These are phyloP conservation scores for Lichenostomus cassidix DNA, from an alignment of 2,113 vertebrate species.

Conservation along the genomic window DNA sequence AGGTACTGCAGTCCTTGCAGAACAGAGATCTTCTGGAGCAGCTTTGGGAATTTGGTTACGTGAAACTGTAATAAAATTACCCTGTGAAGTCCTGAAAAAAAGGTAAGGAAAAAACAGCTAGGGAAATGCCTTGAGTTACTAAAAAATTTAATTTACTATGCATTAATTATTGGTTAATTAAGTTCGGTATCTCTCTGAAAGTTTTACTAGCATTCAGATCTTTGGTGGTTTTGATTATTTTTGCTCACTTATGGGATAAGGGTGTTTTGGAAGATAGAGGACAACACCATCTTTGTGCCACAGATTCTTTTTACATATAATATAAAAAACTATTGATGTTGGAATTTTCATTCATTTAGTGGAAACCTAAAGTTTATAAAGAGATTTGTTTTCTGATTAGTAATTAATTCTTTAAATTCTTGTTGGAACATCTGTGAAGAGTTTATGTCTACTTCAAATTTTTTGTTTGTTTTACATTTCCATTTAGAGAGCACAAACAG, in stretches of 20 bases:
- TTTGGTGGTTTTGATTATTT: background rate
- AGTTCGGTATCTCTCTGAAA: background rate
- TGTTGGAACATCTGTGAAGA: background rate
- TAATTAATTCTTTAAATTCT: background rate
- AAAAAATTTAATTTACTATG: constrained; percentile 36
- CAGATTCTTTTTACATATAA: background rate
- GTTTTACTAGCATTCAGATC: background rate
- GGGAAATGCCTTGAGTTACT: constrained; percentile 38
- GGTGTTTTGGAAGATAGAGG: background rate
- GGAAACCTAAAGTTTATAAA: background rate
- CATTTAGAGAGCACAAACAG: background rate
- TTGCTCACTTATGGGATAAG: background rate
- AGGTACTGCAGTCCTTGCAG: background rate
- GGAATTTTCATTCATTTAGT: background rate
- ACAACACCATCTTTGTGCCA: background rate
- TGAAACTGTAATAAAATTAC: constrained; percentile 19
- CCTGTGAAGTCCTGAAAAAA: constrained; percentile 46
- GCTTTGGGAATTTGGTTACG: background rate
- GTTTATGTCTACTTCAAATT: background rate
- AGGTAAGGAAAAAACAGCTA: constrained; percentile 9
- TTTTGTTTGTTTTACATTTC: background rate
- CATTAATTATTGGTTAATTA: constrained; percentile 57
- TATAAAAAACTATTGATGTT: background rate
- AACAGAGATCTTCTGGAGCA: background rate
- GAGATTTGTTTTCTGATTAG: background rate